Percentiles rank a stretch among this genome's conserved stretches.
These are phyloP conservation scores for Mythimna vitellina DNA, from an alignment of 2,888 invertebrate species.

Conservation along the genomic window DNA sequence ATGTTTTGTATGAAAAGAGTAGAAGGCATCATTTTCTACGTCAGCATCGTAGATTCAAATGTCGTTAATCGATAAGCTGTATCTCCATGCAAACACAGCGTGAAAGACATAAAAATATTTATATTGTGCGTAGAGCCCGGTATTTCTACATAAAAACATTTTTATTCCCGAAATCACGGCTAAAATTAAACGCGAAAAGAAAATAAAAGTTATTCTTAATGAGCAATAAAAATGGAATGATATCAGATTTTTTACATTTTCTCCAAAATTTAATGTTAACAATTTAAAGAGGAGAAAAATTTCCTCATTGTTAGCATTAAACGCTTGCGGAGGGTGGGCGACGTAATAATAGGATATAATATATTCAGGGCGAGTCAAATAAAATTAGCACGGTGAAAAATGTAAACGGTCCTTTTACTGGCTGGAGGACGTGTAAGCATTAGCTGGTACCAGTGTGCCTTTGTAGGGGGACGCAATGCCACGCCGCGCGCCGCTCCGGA, in stretches of 20 bases:
- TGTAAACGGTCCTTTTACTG: slow-evolving; percentile 89
- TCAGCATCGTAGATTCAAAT: slow-evolving; percentile 13
- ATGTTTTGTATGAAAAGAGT: slow-evolving; percentile 15
- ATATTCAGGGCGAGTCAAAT: slow-evolving; percentile 90
- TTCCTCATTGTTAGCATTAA: slow-evolving; percentile 87
- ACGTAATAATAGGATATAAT: slow-evolving; percentile 89
- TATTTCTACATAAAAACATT: slow-evolving; percentile 51
- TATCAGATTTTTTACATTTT: slow-evolving; percentile 84
- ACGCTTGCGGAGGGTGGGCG: slow-evolving; percentile 81
- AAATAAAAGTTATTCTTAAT: slow-evolving; percentile 81
- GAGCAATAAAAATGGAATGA: slow-evolving; percentile 83
- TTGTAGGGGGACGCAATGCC: slow-evolving; percentile 68
- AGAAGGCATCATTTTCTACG: not conserved
- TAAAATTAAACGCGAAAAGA: slow-evolving; percentile 72
- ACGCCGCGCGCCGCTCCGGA: slow-evolving; percentile 53
- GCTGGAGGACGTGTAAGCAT: slow-evolving; percentile 87
- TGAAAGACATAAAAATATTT: slow-evolving; percentile 35
- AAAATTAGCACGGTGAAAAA: slow-evolving; percentile 91
- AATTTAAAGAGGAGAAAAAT: slow-evolving; percentile 84
- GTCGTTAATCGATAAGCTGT: slow-evolving; percentile 46
- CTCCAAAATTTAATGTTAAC: slow-evolving; percentile 85
- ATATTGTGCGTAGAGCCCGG: slow-evolving; percentile 22
- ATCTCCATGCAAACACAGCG: not conserved
- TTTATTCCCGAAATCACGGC: slow-evolving; percentile 66
- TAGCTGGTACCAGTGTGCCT: slow-evolving; percentile 74